Evolutionary conservation across 2,797 vertebrate genomes (phyloP).

Genomic region (Eurystomus glaucurus): DNA sequence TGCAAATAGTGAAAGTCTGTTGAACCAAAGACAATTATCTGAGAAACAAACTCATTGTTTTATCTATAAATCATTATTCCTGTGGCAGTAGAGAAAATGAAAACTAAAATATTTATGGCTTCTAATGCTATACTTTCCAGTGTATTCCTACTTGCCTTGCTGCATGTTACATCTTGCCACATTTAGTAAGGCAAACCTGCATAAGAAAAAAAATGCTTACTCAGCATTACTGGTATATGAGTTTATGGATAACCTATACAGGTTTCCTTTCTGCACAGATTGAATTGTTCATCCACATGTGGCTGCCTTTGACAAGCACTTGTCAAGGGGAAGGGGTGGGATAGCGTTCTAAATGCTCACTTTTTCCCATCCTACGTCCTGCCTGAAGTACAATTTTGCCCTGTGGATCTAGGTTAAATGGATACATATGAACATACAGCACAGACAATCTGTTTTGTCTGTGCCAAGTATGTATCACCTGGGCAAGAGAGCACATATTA

Average conservation of each 20-base stretch:
- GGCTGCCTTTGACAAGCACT: neutral
- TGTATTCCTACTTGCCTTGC: neutral
- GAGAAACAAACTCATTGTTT: slow-evolving; percentile 5
- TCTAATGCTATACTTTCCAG: neutral
- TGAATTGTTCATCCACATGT: neutral
- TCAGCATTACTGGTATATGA: neutral
- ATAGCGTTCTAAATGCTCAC: neutral
- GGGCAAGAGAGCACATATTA: accelerated
- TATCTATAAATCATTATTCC: slow-evolving; percentile 9
- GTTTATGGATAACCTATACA: neutral
- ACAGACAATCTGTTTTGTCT: neutral
- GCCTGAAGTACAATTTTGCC: neutral
- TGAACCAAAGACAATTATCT: slow-evolving; percentile 45
- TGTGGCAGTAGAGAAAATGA: slow-evolving; percentile 4
- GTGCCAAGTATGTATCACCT: neutral
- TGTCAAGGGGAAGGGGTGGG: neutral
- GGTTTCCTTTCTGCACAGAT: neutral
- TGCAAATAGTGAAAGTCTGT: slow-evolving; percentile 40
- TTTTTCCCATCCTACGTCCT: neutral
- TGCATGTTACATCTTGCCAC: neutral
- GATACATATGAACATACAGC: accelerated
- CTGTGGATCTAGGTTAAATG: accelerated
- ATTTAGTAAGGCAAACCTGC: neutral
- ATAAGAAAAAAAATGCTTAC: neutral
- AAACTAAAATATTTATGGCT: slow-evolving; percentile 51